Conservation (phyloP, 2,888 invertebrate species). For the Hermaeophaga mercurialis region DNA sequence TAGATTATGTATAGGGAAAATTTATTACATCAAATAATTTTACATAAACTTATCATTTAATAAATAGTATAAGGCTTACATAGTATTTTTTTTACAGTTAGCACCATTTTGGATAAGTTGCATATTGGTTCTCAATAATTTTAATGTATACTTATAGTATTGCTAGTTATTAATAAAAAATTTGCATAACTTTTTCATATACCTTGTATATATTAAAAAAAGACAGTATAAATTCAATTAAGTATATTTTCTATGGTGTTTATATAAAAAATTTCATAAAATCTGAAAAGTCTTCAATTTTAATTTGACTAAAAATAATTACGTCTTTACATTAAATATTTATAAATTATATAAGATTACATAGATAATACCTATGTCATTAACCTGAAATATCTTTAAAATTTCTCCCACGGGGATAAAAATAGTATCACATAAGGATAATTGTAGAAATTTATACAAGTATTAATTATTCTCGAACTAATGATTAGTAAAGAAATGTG, state of each 20-base stretch:
- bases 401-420: conserved; percentile 24
- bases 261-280: too few species aligned
- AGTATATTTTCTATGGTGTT: too few species aligned
- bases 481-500: conserved; percentile 1
- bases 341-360: conserved; percentile 22
- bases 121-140: conserved; percentile 35
- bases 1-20: not conserved
- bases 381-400: conserved; percentile 13
- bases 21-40: conserved; percentile 27
- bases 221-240: too few species aligned
- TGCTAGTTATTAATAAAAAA: conserved; percentile 14
- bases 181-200: too few species aligned
- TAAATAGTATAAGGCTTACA: conserved; percentile 28
- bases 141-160: conserved; percentile 13
- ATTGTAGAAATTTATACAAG: conserved; percentile 11
- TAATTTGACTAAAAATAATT: too few species aligned
- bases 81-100: conserved; percentile 32
- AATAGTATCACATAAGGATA: conserved; percentile 29
- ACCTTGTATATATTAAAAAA: too few species aligned
- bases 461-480: not conserved
- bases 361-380: conserved; percentile 12
- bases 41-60: conserved; percentile 16
- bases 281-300: too few species aligned
- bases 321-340: conserved; percentile 16
- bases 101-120: conserved; percentile 38